Evolutionary conservation across 2,797 vertebrate species (phyloP).

Genomic region (Lacerta agilis): DNA sequence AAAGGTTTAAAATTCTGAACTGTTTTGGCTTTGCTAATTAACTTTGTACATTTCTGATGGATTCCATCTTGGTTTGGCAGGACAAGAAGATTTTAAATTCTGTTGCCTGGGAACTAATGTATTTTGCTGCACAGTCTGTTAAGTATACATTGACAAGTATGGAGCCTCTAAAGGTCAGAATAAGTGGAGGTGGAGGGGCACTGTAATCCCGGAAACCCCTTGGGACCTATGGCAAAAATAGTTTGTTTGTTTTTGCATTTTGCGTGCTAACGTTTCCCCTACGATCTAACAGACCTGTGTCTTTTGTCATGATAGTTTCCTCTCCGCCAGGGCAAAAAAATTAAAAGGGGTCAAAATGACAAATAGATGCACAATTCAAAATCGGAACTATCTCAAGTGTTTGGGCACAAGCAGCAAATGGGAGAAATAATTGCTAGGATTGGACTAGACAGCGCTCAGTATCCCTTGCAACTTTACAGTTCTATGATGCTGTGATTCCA

Average conservation of each 20-base stretch:
- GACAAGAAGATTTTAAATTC: slow-evolving; percentile 9
- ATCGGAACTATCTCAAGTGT: not conserved
- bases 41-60: not conserved
- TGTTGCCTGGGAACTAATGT: not conserved
- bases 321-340: slow-evolving; percentile 13
- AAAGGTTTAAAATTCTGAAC: not conserved
- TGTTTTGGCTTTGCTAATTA: not conserved
- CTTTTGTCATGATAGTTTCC: not conserved
- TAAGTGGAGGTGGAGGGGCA: slow-evolving; percentile 1
- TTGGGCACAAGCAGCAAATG: slow-evolving; percentile 11
- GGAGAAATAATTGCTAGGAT: slow-evolving; percentile 28
- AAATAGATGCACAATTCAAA: slow-evolving; percentile 16
- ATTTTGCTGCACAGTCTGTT: not conserved
- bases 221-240: slow-evolving; percentile 33
- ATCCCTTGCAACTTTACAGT: too few relatives aligned
- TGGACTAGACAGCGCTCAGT: too few relatives aligned
- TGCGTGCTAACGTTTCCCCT: slow-evolving; percentile 27
- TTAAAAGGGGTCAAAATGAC: slow-evolving; percentile 13
- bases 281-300: slow-evolving; percentile 26
- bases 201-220: not conserved
- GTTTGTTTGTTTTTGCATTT: slow-evolving; percentile 43
- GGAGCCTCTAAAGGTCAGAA: not conserved
- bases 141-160: slow-evolving; percentile 25
- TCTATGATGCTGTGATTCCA: not conserved
- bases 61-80: not conserved